Conservation (phyloP, 2,888 invertebrate genomes). For the Drosophila recens region DNA sequence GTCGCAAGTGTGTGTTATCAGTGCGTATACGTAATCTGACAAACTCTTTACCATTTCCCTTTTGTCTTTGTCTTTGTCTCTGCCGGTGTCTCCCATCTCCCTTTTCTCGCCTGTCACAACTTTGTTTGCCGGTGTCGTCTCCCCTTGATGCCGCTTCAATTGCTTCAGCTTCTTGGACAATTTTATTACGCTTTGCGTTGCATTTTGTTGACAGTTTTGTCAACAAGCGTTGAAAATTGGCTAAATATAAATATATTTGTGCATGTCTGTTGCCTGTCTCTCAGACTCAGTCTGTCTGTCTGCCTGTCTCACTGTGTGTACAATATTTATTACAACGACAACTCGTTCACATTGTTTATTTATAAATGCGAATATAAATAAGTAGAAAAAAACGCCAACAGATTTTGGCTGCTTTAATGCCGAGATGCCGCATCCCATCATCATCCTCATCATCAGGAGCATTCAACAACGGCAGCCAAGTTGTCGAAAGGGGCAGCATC, state of each 20-base stretch:
- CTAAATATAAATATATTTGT: constrained; percentile 83
- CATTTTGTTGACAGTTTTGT: constrained; percentile 85
- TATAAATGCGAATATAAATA: constrained; percentile 81
- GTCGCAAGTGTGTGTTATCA: constrained; percentile 15
- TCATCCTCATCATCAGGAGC: constrained; percentile 57
- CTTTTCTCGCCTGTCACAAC: constrained; percentile 35
- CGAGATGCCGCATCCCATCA: constrained; percentile 45
- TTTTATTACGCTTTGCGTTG: constrained; percentile 81
- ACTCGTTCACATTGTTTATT: constrained; percentile 79
- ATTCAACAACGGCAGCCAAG: constrained; percentile 41
- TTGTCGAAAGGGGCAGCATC: constrained; percentile 31
- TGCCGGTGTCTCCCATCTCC: neutral
- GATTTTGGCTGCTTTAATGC: constrained; percentile 67
- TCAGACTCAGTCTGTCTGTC: constrained; percentile 21
- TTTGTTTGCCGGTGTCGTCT: constrained; percentile 41
- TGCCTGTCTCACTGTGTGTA: constrained; percentile 43
- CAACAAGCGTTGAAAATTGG: constrained; percentile 85
- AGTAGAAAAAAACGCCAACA: constrained; percentile 60
- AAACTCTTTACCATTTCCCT: constrained; percentile 46
- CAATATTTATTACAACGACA: constrained; percentile 81
- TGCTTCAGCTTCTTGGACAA: constrained; percentile 73
- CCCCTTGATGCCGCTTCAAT: constrained; percentile 43
- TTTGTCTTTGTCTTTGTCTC: constrained; percentile 8
- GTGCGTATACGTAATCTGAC: constrained; percentile 74
- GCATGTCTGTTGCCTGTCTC: constrained; percentile 62